Evolutionary conservation across 2,888 invertebrate species (phyloP).

Genomic region (Lepas anatifera): DNA sequence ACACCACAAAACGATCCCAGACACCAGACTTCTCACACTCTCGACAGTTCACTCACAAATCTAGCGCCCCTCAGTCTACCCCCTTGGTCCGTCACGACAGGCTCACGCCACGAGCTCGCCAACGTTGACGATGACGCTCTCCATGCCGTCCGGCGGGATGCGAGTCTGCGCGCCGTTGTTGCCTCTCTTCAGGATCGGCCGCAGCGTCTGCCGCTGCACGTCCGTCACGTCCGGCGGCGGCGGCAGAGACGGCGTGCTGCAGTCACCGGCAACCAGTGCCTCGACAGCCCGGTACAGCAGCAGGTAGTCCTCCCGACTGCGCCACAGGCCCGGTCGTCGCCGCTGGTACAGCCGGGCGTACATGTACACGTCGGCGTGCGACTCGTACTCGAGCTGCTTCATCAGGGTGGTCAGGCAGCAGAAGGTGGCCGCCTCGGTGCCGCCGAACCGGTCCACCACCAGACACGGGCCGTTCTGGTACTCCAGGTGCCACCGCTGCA

Average conservation of each 20-base stretch:
- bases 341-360: conserved; percentile 78
- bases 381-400: conserved; percentile 65
- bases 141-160: conserved; percentile 25
- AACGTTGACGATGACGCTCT: conserved; percentile 13
- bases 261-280: conserved; percentile 31
- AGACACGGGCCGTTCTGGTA: conserved; percentile 85
- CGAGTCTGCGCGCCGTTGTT: conserved; percentile 17
- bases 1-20: too few species aligned
- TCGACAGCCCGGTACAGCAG: conserved; percentile 54
- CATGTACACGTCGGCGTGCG: conserved; percentile 72
- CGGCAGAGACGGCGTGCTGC: not conserved
- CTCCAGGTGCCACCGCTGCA: conserved; percentile 71
- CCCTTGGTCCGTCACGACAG: not conserved
- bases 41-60: too few species aligned
- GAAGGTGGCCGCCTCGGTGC: conserved; percentile 80
- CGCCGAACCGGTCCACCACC: conserved; percentile 86
- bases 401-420: conserved; percentile 63
- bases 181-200: conserved; percentile 9
- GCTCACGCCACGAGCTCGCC: not conserved
- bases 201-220: conserved; percentile 10
- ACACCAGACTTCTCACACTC: too few species aligned
- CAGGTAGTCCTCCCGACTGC: conserved; percentile 53
- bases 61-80: too few species aligned
- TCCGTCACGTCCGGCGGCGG: conserved; percentile 1
- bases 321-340: conserved; percentile 67